Conservation (phyloP, 2,113 vertebrate genomes). For the Cololabis saira region DNA sequence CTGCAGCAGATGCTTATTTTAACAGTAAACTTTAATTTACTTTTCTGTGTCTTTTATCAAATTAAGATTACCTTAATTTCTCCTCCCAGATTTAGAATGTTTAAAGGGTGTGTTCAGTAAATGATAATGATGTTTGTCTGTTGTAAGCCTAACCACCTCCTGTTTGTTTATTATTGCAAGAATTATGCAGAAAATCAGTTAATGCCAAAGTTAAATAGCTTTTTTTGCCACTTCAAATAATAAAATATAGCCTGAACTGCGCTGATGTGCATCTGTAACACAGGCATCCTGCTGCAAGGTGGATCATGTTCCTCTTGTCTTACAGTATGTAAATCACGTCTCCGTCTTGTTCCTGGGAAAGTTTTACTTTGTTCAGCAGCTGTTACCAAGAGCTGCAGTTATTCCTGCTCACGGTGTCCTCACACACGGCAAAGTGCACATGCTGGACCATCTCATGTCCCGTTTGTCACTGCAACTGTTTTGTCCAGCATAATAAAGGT, state of each 20-base stretch:
- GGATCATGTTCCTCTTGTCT: conserved; percentile 9
- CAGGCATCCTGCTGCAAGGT: conserved; percentile 21
- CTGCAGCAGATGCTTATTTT: too few species aligned
- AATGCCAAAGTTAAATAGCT: too few species aligned
- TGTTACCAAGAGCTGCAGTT: conserved; percentile 56
- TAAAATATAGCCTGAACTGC: not conserved
- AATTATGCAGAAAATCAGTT: too few species aligned
- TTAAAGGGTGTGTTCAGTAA: too few species aligned
- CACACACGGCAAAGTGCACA: conserved; percentile 36
- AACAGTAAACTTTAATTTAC: too few species aligned
- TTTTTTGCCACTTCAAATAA: too few species aligned
- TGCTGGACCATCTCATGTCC: not conserved
- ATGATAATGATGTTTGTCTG: too few species aligned
- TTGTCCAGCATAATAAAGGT: conserved; percentile 18
- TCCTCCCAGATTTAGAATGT: too few species aligned
- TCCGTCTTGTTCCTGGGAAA: conserved; percentile 45
- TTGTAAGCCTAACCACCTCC: too few species aligned
- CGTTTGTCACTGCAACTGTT: not conserved
- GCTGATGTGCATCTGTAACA: not conserved
- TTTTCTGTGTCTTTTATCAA: too few species aligned
- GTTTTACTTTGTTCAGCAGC: conserved; percentile 50
- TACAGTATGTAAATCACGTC: conserved; percentile 38
- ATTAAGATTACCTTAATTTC: too few species aligned
- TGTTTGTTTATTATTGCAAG: too few species aligned
- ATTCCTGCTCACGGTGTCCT: conserved; percentile 31